Percentiles rank a stretch among this genome's conserved stretches.
These are phyloP conservation scores for Phalacrocorax carbo DNA, from an alignment of 2,113 vertebrate genomes.

Conservation along the genomic window DNA sequence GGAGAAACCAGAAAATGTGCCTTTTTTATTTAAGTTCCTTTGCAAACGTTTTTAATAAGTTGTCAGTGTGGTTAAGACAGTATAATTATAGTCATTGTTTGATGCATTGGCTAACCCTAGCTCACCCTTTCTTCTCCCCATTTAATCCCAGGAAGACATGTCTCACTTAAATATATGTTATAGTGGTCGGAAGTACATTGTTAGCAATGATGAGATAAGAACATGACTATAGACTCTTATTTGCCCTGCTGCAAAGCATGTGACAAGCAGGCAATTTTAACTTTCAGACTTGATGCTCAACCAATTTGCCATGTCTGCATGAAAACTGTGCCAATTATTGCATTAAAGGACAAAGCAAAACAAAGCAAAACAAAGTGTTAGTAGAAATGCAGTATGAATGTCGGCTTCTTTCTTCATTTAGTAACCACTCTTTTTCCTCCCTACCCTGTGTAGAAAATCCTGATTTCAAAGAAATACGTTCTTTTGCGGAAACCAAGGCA, in stretches of 20 bases:
- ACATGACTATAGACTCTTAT: neutral
- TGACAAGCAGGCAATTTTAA: constrained; percentile 17
- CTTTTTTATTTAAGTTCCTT: constrained; percentile 31
- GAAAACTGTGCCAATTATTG: neutral
- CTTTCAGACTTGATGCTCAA: neutral
- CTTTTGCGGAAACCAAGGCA: constrained; percentile 93
- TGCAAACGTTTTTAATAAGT: constrained; percentile 36
- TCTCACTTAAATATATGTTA: constrained; percentile 35
- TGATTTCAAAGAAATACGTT: constrained; percentile 91
- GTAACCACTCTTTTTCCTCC: neutral
- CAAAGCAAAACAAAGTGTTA: neutral
- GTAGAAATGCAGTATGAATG: neutral
- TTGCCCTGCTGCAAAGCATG: neutral
- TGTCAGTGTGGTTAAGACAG: constrained; percentile 24
- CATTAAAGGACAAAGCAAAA: neutral
- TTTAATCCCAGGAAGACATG: constrained; percentile 36
- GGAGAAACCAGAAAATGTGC: neutral
- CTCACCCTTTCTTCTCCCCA: constrained; percentile 17
- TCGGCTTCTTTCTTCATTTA: neutral
- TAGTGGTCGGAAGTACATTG: constrained; percentile 18
- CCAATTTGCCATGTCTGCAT: rapidly evolving
- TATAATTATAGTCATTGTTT: constrained; percentile 22
- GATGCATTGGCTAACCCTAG: constrained; percentile 15
- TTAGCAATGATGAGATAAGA: constrained; percentile 42
- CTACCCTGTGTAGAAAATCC: constrained; percentile 75